Evolutionary conservation across 92 coral and sea anemone species (phyloP).

Genomic region (Scolanthus callimorphus): DNA sequence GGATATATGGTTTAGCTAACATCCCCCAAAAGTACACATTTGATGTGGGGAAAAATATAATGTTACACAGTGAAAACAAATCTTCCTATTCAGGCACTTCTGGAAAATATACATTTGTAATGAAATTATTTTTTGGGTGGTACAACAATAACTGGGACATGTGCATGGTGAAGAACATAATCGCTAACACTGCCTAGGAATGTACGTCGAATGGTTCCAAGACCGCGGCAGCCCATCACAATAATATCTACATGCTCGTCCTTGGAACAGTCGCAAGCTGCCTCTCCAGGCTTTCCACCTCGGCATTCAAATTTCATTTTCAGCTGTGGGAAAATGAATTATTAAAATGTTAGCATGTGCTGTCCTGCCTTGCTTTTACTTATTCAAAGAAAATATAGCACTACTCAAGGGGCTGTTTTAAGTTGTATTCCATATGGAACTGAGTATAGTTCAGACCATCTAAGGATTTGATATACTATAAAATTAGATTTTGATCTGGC

Average conservation of each 20-base stretch:
- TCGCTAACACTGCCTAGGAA: constrained; percentile 79
- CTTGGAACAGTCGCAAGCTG: constrained; percentile 32
- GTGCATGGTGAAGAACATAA: constrained; percentile 75
- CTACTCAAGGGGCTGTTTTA: background rate
- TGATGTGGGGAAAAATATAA: too few relatives aligned
- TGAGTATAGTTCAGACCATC: too few relatives aligned
- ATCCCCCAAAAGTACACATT: too few relatives aligned
- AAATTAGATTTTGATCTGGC: too few relatives aligned
- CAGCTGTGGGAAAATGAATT: constrained; percentile 22
- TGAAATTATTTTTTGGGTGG: constrained; percentile 66
- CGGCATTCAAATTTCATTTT: constrained; percentile 22
- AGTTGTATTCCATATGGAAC: background rate
- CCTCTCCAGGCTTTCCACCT: constrained; percentile 72
- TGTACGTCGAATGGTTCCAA: constrained; percentile 69
- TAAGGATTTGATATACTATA: too few relatives aligned
- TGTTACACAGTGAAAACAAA: too few relatives aligned
- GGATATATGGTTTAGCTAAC: too few relatives aligned
- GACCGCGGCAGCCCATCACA: constrained; percentile 77
- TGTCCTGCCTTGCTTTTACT: too few relatives aligned
- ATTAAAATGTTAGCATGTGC: too few relatives aligned
- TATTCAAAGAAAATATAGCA: background rate
- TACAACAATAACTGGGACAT: constrained; percentile 57
- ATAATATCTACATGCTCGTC: constrained; percentile 41
- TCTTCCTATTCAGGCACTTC: too few relatives aligned
- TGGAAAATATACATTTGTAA: too few relatives aligned